A percentile compares a stretch with the other conserved stretches of the same genome.
These are phyloP conservation scores for Gila robusta DNA, from an alignment of 2,797 vertebrate species.

Conservation along the genomic window DNA sequence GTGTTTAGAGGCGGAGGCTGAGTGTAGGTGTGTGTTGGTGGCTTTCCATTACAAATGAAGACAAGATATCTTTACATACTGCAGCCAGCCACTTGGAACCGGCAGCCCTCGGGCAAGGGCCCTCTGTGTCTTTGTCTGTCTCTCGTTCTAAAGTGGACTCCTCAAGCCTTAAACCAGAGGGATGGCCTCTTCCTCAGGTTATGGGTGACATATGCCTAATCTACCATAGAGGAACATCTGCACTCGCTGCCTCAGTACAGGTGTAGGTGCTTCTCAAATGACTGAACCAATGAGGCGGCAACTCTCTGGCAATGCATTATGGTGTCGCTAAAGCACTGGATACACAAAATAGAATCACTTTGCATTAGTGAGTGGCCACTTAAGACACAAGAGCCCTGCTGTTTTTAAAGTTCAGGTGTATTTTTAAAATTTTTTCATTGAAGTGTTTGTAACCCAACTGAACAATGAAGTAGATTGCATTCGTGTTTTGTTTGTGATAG, in stretches of 20 bases:
- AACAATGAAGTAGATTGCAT: background rate
- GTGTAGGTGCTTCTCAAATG: slow-evolving; percentile 66
- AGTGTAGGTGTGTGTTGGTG: slow-evolving; percentile 65
- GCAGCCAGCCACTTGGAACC: slow-evolving; percentile 67
- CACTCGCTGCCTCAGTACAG: slow-evolving; percentile 62
- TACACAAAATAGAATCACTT: slow-evolving; percentile 57
- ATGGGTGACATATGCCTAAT: slow-evolving; percentile 70
- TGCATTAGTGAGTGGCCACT: slow-evolving; percentile 46
- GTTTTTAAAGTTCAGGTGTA: slow-evolving; percentile 11
- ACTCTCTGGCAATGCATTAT: slow-evolving; percentile 53
- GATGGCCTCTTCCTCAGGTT: slow-evolving; percentile 66
- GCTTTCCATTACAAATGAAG: slow-evolving; percentile 74
- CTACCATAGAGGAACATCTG: slow-evolving; percentile 70
- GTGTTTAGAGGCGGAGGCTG: slow-evolving; percentile 55
- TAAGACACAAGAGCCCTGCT: background rate
- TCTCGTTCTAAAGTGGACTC: slow-evolving; percentile 66
- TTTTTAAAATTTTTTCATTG: background rate
- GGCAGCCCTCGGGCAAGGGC: slow-evolving; percentile 65
- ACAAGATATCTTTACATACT: slow-evolving; percentile 73
- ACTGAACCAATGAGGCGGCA: slow-evolving; percentile 58
- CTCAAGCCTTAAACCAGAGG: slow-evolving; percentile 60
- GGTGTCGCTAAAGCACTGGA: slow-evolving; percentile 47
- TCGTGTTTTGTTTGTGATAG: background rate
- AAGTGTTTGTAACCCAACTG: background rate
- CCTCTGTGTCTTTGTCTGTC: slow-evolving; percentile 65